Base-by-base conservation (phyloP, 2,888 invertebrate species). In the Oeneis ivallda region DNA sequence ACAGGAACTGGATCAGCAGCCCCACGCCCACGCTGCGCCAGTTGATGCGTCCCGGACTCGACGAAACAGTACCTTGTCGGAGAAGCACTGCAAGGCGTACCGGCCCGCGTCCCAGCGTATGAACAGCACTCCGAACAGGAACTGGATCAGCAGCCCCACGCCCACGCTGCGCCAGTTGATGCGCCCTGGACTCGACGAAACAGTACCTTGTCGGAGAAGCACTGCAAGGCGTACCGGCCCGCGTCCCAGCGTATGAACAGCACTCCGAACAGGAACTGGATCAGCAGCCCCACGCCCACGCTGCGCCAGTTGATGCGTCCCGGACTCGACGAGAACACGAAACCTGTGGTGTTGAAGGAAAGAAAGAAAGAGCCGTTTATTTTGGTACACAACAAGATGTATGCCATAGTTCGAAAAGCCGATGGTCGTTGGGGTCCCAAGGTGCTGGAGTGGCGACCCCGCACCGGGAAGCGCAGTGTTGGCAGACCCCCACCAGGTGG, bases 241-340 rank as follows among this genome's bases (percentile, higher is more conserved):
- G 95, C 88, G 1, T 94, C 90, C 97, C 97, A 98, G 67, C 97
- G 93, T 70, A 99, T 95, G 68, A 97, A 97, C 26, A 98, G 74
- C 1, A 98, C 76, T 0, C 97, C 98, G 66, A 99, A 94, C 4
- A 94, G 65, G 77, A 98, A 96, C 89, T 99, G 99, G 8, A 98
- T 86, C 0, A 94, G 87, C 19, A 98, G 86, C 0, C 98, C 98
- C 77, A 94, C 94, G 19, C 95, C 76, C 0, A 98, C 96, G 0
- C 96, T 95, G 6, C 95, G 93, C 98, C 98, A 97, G 67, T 93
- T 93, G 4, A 97, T 92, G 86, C 95, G 81, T 0, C 87, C 85
- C 0, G 92, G 91, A 64, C 84, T 76, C 0, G 84, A 77, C 0
- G 91, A 92, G 79, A 92, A 92, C 1, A 87, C 75, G 68, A 92